Conservation (phyloP, 1,140 invertebrate species). For the Drosophila parabipectinata region DNA sequence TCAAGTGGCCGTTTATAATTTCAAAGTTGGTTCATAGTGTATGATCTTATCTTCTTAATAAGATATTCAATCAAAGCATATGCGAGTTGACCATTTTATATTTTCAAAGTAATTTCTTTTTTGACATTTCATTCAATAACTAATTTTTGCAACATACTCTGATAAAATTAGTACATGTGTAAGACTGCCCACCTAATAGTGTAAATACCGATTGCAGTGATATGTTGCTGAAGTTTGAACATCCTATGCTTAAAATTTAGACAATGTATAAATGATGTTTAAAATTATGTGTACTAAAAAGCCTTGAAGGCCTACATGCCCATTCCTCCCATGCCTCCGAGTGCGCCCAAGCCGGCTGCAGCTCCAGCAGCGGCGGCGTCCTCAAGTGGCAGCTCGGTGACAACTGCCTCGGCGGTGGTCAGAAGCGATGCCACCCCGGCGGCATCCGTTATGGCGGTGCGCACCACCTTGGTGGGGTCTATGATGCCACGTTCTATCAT, state of each 20-base stretch:
- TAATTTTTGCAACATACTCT: not conserved
- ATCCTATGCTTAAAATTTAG: not conserved
- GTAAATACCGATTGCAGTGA: not conserved
- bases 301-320: slow-evolving; percentile 40
- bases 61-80: not conserved
- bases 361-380: slow-evolving; percentile 86
- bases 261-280: not conserved
- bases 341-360: slow-evolving; percentile 7
- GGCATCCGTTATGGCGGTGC: slow-evolving; percentile 99
- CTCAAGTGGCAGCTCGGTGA: slow-evolving; percentile 97
- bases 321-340: slow-evolving; percentile 54
- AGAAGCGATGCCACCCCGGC: slow-evolving; percentile 98
- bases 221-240: not conserved
- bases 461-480: slow-evolving; percentile 99
- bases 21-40: not conserved
- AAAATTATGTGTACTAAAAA: not conserved
- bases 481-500: slow-evolving; percentile 99
- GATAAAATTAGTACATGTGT: not conserved
- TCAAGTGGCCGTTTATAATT: slow-evolving; percentile 56
- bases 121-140: not conserved
- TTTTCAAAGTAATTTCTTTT: not conserved
- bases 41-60: no score
- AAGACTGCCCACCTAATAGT: not conserved
- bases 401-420: slow-evolving; percentile 98
- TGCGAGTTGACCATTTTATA: not conserved